Evolutionary conservation across 2,888 invertebrate species (phyloP), one percentile per base, ranked within the genome.

Genomic region (Cybosia mesomella): DNA sequence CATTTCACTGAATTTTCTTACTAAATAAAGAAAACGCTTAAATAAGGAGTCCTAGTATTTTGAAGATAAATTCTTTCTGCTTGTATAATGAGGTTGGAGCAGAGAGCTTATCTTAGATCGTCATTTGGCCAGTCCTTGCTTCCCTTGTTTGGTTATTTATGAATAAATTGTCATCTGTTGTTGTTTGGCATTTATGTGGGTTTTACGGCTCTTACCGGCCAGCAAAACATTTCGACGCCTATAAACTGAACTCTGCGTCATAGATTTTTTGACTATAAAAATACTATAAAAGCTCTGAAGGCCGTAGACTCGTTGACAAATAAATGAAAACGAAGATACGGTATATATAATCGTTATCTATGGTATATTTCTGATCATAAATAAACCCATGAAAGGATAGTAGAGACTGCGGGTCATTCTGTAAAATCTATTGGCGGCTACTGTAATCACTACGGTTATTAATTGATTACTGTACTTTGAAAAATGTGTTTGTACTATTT

Each of bases 61-160:
- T 67, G 55, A 21, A 77, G 73, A 79, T 78, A 79, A 83, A 73
- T 80, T 76, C 60, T 60, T 72, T 75, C 67, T n/a, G 58, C 66
- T 66, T 70, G 58, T 74, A 54, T 66, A 61, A 21, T 64, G 34
- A 9, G 24, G 62, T 8, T 34, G 62, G 13, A 68, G n/a, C 21
- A n/a, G 58, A 55, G 53, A 53, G 57, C 76, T 73, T 76, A 76
- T 79, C 77, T 49, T 39, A 64, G 57, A 75, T 67, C 60, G 68
- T 68, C 49, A 59, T 76, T 71, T 72, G 58, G 75, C 62, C 67
- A 57, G 58, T 68, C 55, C 66, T 60, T 24, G 62, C n/a, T 68
- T 68, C n/a, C 43, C 54, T 61, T 55, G 34, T 34, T 67, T 67
- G 39, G 63, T n/a, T 49, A 59, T 71, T 69, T 73, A 68, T 72